A percentile compares a stretch with the other conserved stretches of the same genome.
Conservation (phyloP, 30 jellyfish, hydroid and myxozoan species). For the Aurelia aurita region DNA sequence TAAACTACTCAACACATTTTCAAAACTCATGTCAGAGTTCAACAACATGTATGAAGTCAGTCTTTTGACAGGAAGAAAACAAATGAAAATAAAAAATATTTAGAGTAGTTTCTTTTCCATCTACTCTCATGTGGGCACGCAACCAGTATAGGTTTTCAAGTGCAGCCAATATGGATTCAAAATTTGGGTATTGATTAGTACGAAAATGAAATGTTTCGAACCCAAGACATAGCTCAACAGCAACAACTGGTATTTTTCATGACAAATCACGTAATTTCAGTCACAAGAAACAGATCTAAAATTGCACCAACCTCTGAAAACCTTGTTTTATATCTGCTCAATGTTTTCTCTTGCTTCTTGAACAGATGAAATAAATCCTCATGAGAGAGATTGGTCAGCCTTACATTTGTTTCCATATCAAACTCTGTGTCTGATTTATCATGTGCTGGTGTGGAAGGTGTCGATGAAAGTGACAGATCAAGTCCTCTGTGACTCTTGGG, state of each 20-base stretch:
- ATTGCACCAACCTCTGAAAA: slow-evolving; percentile 79
- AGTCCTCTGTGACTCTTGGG: slow-evolving; percentile 53
- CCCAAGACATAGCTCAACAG: too few relatives aligned
- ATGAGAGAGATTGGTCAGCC: slow-evolving; percentile 46
- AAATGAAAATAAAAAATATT: neutral
- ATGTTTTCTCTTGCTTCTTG: slow-evolving; percentile 81
- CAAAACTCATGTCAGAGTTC: too few relatives aligned
- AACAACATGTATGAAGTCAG: too few relatives aligned
- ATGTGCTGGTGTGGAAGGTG: slow-evolving; percentile 76
- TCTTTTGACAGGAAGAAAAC: too few relatives aligned
- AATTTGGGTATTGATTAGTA: too few relatives aligned
- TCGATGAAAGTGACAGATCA: slow-evolving; percentile 30
- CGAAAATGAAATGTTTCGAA: too few relatives aligned
- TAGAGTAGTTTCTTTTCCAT: neutral
- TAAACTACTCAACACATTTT: too few relatives aligned
- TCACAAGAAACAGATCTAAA: too few relatives aligned
- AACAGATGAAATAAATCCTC: slow-evolving; percentile 72
- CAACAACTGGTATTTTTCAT: too few relatives aligned
- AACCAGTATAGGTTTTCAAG: too few relatives aligned
- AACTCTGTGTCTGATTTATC: slow-evolving; percentile 88
- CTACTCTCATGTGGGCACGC: neutral
- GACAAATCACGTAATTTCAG: too few relatives aligned
- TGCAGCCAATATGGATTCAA: too few relatives aligned
- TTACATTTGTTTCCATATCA: slow-evolving; percentile 71
- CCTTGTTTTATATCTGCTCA: slow-evolving; percentile 74